Conservation (phyloP, 2,888 invertebrate species). For the Prenolepis imparis region DNA sequence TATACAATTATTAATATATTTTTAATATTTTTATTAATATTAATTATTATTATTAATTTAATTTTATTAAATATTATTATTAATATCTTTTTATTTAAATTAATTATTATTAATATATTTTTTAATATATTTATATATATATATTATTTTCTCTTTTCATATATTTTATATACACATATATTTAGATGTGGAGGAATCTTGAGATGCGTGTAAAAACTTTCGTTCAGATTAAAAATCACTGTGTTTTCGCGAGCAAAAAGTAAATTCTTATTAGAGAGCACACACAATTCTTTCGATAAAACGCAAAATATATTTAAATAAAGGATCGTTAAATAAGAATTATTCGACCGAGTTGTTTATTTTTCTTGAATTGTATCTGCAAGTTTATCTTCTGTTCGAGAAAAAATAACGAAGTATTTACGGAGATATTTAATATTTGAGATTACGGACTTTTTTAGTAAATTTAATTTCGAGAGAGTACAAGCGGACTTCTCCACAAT, state of each 20-base stretch:
- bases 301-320: not conserved
- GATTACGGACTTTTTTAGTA: not conserved
- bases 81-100: too few relatives aligned
- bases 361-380: not conserved
- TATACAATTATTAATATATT: not conserved
- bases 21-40: too few relatives aligned
- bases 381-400: not conserved
- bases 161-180: not conserved
- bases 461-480: not conserved
- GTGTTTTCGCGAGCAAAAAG: not conserved
- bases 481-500: not conserved
- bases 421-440: constrained; percentile 3
- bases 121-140: not conserved
- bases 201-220: not conserved
- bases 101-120: too few relatives aligned
- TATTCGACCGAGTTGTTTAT: not conserved
- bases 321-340: not conserved
- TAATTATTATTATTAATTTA: too few relatives aligned
- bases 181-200: not conserved
- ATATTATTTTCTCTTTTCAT: not conserved
- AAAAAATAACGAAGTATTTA: not conserved
- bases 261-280: not conserved
- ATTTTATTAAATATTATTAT: too few relatives aligned
- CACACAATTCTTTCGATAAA: not conserved
- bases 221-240: not conserved